Base-by-base conservation (phyloP, 2,888 invertebrate species). In the Leucozona laternaria region DNA sequence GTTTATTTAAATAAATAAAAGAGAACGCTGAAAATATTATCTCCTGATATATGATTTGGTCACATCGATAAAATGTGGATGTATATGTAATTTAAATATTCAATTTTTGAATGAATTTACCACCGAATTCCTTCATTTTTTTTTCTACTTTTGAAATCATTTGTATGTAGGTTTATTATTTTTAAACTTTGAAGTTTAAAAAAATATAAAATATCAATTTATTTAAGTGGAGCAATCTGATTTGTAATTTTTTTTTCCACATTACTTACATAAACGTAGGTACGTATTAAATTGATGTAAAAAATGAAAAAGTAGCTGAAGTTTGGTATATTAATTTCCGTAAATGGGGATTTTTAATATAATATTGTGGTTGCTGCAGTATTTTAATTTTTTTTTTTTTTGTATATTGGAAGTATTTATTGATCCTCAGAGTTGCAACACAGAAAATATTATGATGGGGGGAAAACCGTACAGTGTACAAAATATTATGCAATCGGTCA, bases 311-410 rank as follows among this genome's bases (percentile, higher is more conserved):
- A 40, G 0, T 5, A 40, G 7, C 31, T 31, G 50, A 25, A 25
- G 50, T 50, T 50, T 50, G 15, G 6, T 22, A 22, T 22, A 22
- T 50, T 50, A 50, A 50, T 50, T 50, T 50, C 50, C 50, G 50
- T 50, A 15, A 22, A 50, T 6, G 13, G 22, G 22, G 4, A 13
- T 50, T 13, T 50, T 50, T 22, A 22, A 0, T 22, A 50, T 22
- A 50, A 50, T 22, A 48, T 50, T 50, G 50, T 50, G 50, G 50
- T 50, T 50, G 11, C 15, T 5, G 22, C 22, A 25, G 50, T 50
- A 50, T 31, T 1, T 31, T n/a, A n/a, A 31, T 31, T 28, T 28
- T 28, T 4, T 50, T 50, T 50, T 22, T 2, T 2, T 17, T 50
- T 22, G 4, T 1, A 48, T 48, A 13, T 20, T 22, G 11, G 1